A percentile compares a stretch with the other conserved stretches of the same genome.
These are phyloP conservation scores for Hydrotaea cyrtoneurina DNA, from an alignment of 2,888 invertebrate genomes.

Conservation along the genomic window DNA sequence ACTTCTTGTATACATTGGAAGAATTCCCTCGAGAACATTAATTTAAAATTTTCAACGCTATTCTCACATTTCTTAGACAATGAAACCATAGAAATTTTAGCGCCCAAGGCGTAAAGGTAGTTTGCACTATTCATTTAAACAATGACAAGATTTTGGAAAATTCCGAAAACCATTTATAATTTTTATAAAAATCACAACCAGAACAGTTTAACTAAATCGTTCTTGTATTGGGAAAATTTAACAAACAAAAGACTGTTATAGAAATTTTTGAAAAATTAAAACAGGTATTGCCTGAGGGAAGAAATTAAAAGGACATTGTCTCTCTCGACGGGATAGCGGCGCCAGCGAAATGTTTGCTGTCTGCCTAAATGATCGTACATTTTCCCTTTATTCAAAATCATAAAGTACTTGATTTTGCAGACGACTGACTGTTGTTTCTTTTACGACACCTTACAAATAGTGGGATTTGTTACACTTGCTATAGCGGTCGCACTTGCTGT, in stretches of 20 bases:
- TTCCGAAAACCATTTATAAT: not conserved
- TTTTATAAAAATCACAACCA: slow-evolving; percentile 27
- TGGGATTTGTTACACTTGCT: slow-evolving; percentile 34
- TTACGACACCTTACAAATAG: slow-evolving; percentile 22
- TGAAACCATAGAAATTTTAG: slow-evolving; percentile 25
- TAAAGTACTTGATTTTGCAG: not conserved
- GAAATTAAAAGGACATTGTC: slow-evolving; percentile 37
- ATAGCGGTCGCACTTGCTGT: too few species aligned
- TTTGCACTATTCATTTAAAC: not conserved
- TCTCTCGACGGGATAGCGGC: slow-evolving; percentile 73
- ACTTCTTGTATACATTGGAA: too few species aligned
- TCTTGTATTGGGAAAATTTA: too few species aligned
- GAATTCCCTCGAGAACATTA: not conserved
- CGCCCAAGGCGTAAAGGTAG: not conserved
- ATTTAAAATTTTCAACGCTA: slow-evolving; percentile 29
- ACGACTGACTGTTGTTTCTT: not conserved
- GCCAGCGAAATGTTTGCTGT: slow-evolving; percentile 71
- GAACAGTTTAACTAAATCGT: not conserved
- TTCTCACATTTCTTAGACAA: not conserved
- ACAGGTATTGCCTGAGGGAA: slow-evolving; percentile 9
- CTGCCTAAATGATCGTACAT: slow-evolving; percentile 57
- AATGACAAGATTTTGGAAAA: not conserved
- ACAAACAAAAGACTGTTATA: not conserved
- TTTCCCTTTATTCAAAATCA: too few species aligned
- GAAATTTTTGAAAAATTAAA: slow-evolving; percentile 7